Evolutionary conservation across 2,888 invertebrate species (phyloP).

Genomic region (Chrysotoxum bicinctum): DNA sequence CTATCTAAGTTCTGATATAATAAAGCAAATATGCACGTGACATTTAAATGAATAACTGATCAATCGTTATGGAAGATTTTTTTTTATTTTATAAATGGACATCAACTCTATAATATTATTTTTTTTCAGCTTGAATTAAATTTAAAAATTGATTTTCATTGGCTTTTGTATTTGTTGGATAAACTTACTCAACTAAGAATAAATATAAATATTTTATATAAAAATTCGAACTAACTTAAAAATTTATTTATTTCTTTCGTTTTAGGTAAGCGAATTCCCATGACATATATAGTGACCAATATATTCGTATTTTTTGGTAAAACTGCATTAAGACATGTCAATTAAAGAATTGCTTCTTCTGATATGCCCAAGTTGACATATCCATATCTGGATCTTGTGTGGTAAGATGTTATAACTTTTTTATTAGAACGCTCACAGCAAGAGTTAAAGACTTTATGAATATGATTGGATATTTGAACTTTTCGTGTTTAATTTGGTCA

Average conservation of each 20-base stretch:
- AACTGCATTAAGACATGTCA: constrained; percentile 45
- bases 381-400: constrained; percentile 8
- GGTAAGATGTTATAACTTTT: constrained; percentile 37
- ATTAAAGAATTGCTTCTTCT: constrained; percentile 36
- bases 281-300: not conserved
- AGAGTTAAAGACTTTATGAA: not conserved
- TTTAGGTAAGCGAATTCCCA: constrained; percentile 62
- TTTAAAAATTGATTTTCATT: constrained; percentile 10
- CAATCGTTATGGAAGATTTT: constrained; percentile 25
- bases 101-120: not conserved
- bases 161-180: constrained; percentile 24
- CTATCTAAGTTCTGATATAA: constrained; percentile 35
- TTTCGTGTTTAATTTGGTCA: not conserved
- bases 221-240: not conserved
- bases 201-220: not conserved
- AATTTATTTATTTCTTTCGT: constrained; percentile 39
- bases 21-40: constrained; percentile 28
- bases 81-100: not conserved
- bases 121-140: not conserved
- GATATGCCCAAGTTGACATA: constrained; percentile 29
- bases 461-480: not conserved
- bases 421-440: not conserved
- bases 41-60: constrained; percentile 50
- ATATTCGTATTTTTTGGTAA: constrained; percentile 7
- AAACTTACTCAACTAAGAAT: not conserved